Conservation (phyloP, 2,797 vertebrate genomes). For the Manis crassicaudata region DNA sequence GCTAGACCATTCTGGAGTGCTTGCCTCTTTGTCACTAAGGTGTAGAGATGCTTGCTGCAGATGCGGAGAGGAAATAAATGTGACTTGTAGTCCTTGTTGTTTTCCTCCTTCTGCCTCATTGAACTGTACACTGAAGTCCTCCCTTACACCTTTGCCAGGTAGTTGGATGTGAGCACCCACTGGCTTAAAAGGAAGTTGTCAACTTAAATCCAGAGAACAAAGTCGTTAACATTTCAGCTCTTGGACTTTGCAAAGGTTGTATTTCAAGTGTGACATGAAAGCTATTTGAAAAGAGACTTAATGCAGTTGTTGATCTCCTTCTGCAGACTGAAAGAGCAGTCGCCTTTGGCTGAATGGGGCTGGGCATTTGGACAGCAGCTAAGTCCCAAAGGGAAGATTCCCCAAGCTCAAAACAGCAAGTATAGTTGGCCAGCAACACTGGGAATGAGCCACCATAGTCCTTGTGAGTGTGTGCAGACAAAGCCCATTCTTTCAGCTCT, state of each 20-base stretch:
- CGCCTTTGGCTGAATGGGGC: neutral
- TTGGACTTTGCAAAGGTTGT: constrained; percentile 5
- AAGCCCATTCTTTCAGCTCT: neutral
- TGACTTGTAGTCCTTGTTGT: neutral
- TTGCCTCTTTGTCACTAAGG: neutral
- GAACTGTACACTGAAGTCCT: neutral
- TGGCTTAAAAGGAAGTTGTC: neutral
- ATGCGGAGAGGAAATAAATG: neutral
- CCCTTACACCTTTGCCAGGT: neutral
- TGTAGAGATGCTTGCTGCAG: neutral
- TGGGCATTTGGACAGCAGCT: neutral
- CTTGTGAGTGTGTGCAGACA: no score
- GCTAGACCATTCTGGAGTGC: neutral
- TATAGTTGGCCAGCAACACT: fast-evolving
- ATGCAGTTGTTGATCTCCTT: neutral
- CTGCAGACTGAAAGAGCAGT: neutral
- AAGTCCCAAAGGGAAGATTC: neutral
- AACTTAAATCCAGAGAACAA: neutral
- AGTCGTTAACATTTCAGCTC: neutral
- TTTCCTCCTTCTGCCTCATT: neutral
- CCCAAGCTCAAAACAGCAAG: neutral
- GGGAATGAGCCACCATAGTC: neutral
- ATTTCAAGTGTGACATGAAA: neutral
- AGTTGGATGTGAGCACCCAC: neutral
- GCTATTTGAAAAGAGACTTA: neutral